Percentiles rank a stretch among this genome's conserved stretches.
phyloP scores from a whole-genome alignment of 2,888 invertebrate genomes.

The Rhamphomyia laevipes region DNA sequence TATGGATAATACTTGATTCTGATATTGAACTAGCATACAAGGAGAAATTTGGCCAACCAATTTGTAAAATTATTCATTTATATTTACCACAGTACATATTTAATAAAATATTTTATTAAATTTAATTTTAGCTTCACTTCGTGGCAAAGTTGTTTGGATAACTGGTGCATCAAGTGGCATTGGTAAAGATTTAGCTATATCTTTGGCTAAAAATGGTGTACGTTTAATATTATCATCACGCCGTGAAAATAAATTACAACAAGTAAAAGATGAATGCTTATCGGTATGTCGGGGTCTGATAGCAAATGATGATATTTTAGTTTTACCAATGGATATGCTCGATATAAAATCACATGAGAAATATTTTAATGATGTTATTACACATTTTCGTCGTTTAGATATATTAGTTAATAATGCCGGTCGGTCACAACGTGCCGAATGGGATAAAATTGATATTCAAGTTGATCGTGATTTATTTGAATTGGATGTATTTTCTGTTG shows the following conservation, averaged over 20 bases:
- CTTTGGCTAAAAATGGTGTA: slow-evolving; percentile 52
- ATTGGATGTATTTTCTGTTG: slow-evolving; percentile 60
- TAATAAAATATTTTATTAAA: neutral
- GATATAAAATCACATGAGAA: slow-evolving; percentile 47
- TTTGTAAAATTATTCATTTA: slow-evolving; percentile 38
- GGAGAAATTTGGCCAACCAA: slow-evolving; percentile 48
- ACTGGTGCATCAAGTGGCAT: slow-evolving; percentile 79
- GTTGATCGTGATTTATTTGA: slow-evolving; percentile 68
- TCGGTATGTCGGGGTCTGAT: slow-evolving; percentile 32
- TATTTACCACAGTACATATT: neutral
- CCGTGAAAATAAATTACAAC: slow-evolving; percentile 46
- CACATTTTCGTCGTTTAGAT: slow-evolving; percentile 60
- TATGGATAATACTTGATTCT: slow-evolving; percentile 45
- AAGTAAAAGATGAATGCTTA: slow-evolving; percentile 53
- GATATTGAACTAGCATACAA: slow-evolving; percentile 47
- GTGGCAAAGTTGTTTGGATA: slow-evolving; percentile 68
- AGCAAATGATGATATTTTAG: slow-evolving; percentile 48
- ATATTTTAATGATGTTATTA: slow-evolving; percentile 47
- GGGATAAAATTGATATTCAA: slow-evolving; percentile 54
- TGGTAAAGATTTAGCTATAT: slow-evolving; percentile 59
- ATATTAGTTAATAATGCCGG: slow-evolving; percentile 74
- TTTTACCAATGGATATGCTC: slow-evolving; percentile 56
- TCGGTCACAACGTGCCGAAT: slow-evolving; percentile 60
- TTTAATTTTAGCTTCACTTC: slow-evolving; percentile 37
- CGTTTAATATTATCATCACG: slow-evolving; percentile 58